Conservation (phyloP, 2,797 vertebrate genomes). For the Xiphorhynchus erythropygius region DNA sequence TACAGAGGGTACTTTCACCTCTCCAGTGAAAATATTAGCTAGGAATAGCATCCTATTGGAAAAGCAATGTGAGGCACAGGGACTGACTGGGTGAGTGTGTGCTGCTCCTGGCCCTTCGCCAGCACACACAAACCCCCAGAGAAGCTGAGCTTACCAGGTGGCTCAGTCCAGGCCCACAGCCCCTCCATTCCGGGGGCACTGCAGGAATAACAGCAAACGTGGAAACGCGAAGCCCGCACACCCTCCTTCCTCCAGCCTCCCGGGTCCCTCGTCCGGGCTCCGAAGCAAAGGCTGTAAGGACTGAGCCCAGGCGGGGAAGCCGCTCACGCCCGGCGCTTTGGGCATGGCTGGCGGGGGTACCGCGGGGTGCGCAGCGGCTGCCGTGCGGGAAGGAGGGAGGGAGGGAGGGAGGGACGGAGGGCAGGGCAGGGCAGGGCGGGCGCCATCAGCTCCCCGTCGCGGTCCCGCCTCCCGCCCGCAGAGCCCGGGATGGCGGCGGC, state of each 20-base stretch:
- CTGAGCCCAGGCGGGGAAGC: background rate
- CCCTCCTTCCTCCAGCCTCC: rapidly evolving
- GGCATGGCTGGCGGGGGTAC: rapidly evolving
- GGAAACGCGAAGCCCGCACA: background rate
- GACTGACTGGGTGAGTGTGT: rapidly evolving
- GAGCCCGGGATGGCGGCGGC: slow-evolving; percentile 25
- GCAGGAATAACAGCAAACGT: background rate
- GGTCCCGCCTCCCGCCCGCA: background rate
- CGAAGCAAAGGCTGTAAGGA: background rate
- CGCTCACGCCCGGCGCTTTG: rapidly evolving
- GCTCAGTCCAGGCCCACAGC: background rate
- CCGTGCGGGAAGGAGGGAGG: background rate
- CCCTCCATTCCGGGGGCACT: background rate
- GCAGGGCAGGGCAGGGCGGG: background rate
- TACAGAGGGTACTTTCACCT: background rate
- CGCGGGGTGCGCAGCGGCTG: too few relatives aligned
- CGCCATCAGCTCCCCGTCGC: background rate
- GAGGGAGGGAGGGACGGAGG: background rate
- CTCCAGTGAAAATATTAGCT: background rate
- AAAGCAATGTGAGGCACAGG: background rate
- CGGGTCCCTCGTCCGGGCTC: background rate
- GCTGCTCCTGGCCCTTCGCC: background rate
- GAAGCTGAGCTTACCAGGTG: background rate
- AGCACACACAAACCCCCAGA: background rate
- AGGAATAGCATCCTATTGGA: background rate